Conservation (phyloP, 1,140 invertebrate genomes). For the Adelges cooleyi region DNA sequence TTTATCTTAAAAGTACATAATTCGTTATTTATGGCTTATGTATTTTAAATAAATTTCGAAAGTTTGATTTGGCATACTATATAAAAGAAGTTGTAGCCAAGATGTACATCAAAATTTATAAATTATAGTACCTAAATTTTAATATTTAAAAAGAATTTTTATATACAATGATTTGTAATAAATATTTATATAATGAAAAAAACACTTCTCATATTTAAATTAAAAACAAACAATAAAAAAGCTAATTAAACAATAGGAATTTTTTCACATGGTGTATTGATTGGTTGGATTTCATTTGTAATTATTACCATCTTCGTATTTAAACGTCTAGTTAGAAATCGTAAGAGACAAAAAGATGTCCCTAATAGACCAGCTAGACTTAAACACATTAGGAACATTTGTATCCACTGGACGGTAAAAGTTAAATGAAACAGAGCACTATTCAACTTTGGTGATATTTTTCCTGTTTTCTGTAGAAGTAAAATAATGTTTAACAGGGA, state of each 20-base stretch:
- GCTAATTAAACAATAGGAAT: conserved; percentile 20
- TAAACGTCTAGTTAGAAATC: neutral
- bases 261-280: neutral
- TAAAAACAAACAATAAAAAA: neutral
- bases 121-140: too few relatives aligned
- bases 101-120: too few relatives aligned
- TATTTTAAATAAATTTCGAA: too few relatives aligned
- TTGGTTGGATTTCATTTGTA: neutral
- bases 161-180: too few relatives aligned
- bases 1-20: too few relatives aligned
- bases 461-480: conserved; percentile 7
- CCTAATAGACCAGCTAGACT: conserved; percentile 8
- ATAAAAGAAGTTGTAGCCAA: too few relatives aligned
- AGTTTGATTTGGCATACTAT: too few relatives aligned
- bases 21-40: too few relatives aligned
- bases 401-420: conserved; percentile 1
- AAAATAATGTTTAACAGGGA: neutral
- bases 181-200: too few relatives aligned
- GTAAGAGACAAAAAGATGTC: conserved; percentile 6
- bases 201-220: too few relatives aligned
- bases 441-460: neutral
- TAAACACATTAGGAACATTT: conserved; percentile 12
- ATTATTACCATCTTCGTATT: neutral
- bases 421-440: neutral
- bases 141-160: too few relatives aligned